A percentile compares a stretch with the other conserved stretches of the same genome.
Conservation (phyloP, 2,797 vertebrate species). For the Simalia tracyae region DNA sequence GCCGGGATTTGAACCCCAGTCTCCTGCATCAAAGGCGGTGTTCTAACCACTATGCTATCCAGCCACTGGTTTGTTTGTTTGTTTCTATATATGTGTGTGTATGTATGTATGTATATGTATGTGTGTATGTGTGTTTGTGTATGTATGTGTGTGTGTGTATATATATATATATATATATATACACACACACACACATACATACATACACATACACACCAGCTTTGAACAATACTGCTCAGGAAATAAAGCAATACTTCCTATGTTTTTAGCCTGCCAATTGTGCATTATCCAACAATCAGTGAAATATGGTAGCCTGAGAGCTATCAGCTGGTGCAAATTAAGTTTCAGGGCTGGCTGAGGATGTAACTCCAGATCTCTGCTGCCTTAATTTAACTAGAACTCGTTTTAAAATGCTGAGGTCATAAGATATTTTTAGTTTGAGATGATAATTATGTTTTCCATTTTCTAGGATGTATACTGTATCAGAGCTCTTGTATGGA, state of each 20-base stretch:
- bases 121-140: no score
- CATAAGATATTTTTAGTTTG: background rate
- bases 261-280: background rate
- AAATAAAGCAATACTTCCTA: background rate
- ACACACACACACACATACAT: no score
- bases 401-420: background rate
- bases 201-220: no score
- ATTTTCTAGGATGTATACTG: slow-evolving; percentile 35
- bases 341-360: background rate
- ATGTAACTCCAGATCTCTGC: background rate
- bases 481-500: slow-evolving; percentile 40
- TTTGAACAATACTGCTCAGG: background rate
- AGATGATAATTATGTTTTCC: background rate
- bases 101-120: no score
- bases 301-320: background rate
- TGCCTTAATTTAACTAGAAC: background rate
- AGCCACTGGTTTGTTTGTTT: no score
- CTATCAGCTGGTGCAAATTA: background rate
- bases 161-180: no score
- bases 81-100: no score
- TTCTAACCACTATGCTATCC: no score
- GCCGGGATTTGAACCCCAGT: no score
- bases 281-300: background rate
- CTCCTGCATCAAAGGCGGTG: no score
- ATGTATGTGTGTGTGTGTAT: no score